phyloP scores from a whole-genome alignment of 2,113 vertebrate species.

The Nibea coibor region DNA sequence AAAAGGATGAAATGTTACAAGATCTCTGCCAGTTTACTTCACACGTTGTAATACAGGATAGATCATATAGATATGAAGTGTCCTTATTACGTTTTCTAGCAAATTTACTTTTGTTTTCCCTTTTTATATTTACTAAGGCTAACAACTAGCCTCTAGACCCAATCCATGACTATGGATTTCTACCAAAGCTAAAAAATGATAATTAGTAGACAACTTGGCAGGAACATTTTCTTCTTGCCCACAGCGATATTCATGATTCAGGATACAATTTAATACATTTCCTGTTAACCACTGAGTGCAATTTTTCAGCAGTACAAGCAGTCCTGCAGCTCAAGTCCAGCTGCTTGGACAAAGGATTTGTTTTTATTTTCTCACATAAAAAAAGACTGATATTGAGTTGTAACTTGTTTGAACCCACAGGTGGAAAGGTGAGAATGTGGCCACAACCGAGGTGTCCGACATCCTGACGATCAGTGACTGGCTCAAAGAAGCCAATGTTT shows the following conservation, averaged over 20 bases:
- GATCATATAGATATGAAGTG: neutral
- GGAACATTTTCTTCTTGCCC: neutral
- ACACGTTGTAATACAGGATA: neutral
- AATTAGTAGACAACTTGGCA: neutral
- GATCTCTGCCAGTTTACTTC: neutral
- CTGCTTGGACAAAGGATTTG: neutral
- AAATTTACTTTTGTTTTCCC: too few species aligned
- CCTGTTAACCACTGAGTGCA: too few species aligned
- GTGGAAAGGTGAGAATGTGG: conserved; percentile 95
- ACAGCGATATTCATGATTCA: neutral
- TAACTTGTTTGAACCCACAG: conserved; percentile 69
- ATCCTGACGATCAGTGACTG: conserved; percentile 80
- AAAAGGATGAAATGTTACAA: neutral
- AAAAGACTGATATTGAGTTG: neutral
- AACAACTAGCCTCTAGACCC: neutral
- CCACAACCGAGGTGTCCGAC: conserved; percentile 90
- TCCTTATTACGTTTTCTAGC: neutral
- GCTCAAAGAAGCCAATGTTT: conserved; percentile 89
- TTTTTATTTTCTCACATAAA: neutral
- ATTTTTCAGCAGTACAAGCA: neutral
- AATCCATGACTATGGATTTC: neutral
- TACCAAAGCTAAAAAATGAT: neutral
- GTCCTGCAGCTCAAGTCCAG: too few species aligned
- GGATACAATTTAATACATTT: neutral
- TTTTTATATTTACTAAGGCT: neutral